These are phyloP conservation scores for Thunnus thynnus DNA, from an alignment of 2,113 vertebrate genomes.

Conservation along the genomic window DNA sequence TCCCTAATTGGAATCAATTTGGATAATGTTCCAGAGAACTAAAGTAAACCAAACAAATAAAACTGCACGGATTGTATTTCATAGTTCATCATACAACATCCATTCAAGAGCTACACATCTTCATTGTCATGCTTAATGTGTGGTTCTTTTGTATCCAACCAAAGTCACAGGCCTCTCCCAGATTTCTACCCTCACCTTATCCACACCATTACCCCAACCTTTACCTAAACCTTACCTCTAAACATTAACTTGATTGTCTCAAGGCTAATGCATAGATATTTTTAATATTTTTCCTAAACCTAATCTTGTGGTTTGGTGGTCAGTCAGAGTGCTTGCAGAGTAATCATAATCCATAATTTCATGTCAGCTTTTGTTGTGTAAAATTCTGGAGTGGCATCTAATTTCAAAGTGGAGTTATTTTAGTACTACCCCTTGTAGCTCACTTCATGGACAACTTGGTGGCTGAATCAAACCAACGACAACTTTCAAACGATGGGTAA, in stretches of 20 bases:
- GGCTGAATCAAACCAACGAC: no score
- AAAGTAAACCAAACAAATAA: constrained; percentile 59
- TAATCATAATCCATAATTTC: no score
- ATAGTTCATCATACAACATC: not conserved
- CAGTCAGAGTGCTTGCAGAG: no score
- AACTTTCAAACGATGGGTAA: no score
- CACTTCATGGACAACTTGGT: no score
- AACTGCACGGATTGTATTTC: constrained; percentile 50
- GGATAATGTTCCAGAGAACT: constrained; percentile 67
- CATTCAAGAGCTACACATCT: constrained; percentile 31
- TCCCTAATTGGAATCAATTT: constrained; percentile 71
- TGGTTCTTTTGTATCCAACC: not conserved
- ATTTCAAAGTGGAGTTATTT: no score
- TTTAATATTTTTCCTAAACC: not conserved
- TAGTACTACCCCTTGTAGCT: no score
- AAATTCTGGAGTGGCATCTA: no score
- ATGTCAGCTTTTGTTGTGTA: no score
- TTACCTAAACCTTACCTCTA: not conserved
- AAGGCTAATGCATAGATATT: not conserved
- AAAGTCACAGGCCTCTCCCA: not conserved
- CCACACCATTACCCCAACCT: not conserved
- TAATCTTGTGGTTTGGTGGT: not conserved
- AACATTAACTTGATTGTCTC: not conserved
- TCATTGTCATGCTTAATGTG: constrained; percentile 20
- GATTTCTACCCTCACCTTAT: not conserved